Conservation (phyloP, 2,888 invertebrate species). For the Watsonalla binaria region DNA sequence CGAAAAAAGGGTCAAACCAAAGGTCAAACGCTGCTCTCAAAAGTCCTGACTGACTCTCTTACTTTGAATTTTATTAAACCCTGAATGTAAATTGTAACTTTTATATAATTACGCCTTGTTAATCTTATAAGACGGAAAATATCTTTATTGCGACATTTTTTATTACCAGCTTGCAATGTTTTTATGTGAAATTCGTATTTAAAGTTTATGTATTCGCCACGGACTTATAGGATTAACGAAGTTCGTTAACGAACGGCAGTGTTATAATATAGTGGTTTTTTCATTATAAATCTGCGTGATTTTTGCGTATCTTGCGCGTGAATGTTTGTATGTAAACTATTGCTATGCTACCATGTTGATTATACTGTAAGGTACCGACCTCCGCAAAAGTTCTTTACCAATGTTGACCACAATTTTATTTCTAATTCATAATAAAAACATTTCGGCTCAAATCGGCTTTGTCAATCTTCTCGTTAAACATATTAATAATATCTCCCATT, state of each 20-base stretch:
- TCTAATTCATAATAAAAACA: no score
- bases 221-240: constrained; percentile 41
- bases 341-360: constrained; percentile 31
- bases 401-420: no score
- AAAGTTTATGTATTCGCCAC: constrained; percentile 13
- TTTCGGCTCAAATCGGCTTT: no score
- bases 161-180: constrained; percentile 39
- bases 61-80: constrained; percentile 27
- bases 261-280: constrained; percentile 17
- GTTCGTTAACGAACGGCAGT: constrained; percentile 14
- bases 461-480: no score
- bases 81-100: constrained; percentile 17
- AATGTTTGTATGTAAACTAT: constrained; percentile 6
- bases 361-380: constrained; percentile 15
- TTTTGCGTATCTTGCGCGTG: constrained; percentile 17
- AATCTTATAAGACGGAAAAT: constrained; percentile 43
- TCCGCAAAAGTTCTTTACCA: no score
- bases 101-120: constrained; percentile 39
- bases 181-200: constrained; percentile 27
- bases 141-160: constrained; percentile 38
- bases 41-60: constrained; percentile 36
- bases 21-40: constrained; percentile 20
- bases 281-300: constrained; percentile 15
- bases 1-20: constrained; percentile 24
- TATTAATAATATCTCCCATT: no score